These are phyloP conservation scores for Sebastes itinus DNA, from an alignment of 2,797 vertebrate genomes.

Conservation along the genomic window DNA sequence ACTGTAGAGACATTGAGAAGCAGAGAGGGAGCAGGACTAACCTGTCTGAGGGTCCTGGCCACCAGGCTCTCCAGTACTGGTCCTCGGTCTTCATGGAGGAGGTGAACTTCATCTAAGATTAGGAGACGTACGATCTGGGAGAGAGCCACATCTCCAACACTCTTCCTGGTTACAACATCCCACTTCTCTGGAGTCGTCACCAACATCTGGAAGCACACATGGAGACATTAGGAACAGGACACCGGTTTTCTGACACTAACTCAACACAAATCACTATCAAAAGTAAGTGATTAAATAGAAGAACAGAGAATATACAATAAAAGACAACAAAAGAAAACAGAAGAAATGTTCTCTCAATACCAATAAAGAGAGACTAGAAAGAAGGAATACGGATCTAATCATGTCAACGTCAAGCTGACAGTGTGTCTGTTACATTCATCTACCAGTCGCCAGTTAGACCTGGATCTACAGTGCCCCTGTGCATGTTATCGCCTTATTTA, in stretches of 20 bases:
- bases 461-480: neutral
- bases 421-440: neutral
- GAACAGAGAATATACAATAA: neutral
- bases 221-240: neutral
- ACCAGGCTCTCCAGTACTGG: conserved; percentile 98
- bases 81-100: conserved; percentile 96
- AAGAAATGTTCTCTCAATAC: neutral
- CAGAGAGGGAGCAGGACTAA: neutral
- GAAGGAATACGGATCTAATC: neutral
- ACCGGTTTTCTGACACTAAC: neutral
- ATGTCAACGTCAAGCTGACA: neutral
- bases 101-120: conserved; percentile 97
- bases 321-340: neutral
- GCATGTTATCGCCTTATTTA: neutral
- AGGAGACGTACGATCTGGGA: conserved; percentile 95
- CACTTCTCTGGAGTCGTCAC: conserved; percentile 99
- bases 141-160: conserved; percentile 95
- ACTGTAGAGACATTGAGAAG: neutral
- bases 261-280: neutral
- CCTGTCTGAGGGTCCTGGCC: conserved; percentile 96
- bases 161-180: conserved; percentile 99
- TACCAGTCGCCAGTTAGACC: neutral
- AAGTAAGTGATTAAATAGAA: neutral
- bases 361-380: neutral
- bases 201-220: conserved; percentile 87